A percentile compares a stretch with the other conserved stretches of the same genome.
These are phyloP conservation scores for Arrhopalites spinosus DNA, from an alignment of 2,888 invertebrate genomes.

Conservation along the genomic window DNA sequence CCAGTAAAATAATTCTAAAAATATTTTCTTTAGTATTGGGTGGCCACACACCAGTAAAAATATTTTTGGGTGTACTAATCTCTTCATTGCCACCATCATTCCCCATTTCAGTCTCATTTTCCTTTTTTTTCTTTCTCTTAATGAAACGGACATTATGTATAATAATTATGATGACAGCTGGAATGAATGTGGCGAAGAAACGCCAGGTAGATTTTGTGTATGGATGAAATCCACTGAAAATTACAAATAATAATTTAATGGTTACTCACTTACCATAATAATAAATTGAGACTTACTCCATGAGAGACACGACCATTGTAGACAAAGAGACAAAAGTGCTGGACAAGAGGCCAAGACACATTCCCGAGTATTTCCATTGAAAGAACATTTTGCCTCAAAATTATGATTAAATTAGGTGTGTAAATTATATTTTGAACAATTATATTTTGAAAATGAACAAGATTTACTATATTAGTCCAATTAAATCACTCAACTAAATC, in stretches of 20 bases:
- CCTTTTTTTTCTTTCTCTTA: background rate
- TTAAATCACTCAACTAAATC: too few relatives aligned
- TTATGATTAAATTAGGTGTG: too few relatives aligned
- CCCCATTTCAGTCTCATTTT: background rate
- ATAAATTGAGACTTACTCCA: background rate
- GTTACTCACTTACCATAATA: too few relatives aligned
- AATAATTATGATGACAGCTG: background rate
- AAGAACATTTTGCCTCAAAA: constrained; percentile 16
- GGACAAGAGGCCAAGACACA: background rate
- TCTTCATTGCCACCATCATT: background rate
- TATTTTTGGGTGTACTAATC: background rate
- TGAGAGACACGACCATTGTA: constrained; percentile 10
- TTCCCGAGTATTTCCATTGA: constrained; percentile 20
- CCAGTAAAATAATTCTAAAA: background rate
- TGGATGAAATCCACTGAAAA: constrained; percentile 9
- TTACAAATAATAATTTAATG: too few relatives aligned
- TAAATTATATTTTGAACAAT: too few relatives aligned
- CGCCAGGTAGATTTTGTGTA: constrained; percentile 15
- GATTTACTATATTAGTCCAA: too few relatives aligned
- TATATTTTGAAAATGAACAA: too few relatives aligned
- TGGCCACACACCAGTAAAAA: background rate
- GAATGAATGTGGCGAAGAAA: constrained; percentile 13
- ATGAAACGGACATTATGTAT: background rate
- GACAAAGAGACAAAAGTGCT: constrained; percentile 17
- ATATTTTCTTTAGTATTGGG: background rate